Base-by-base conservation (phyloP, 2,797 vertebrate species). In the Astyanax mexicanus region DNA sequence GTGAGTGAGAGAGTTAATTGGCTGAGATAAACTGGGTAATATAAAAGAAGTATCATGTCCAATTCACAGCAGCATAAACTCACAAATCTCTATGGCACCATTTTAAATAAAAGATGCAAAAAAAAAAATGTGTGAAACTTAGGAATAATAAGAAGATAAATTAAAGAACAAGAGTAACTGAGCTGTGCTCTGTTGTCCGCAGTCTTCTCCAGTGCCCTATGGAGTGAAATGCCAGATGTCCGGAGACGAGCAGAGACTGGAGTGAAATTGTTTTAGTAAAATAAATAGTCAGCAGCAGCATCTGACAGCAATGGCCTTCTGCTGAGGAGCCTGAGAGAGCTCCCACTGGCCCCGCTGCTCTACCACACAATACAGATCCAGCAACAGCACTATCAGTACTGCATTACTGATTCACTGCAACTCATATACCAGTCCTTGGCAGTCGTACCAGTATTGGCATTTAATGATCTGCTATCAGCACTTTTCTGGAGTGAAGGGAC, bases 191-290 rank as follows among this genome's bases (percentile, higher is more conserved):
- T 58, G 32, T 32, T 45, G 38, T 57, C 42, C 25, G 37, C 29
- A 42, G 19, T 25, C 72, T 55, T 21, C 9, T 62, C 19, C 19
- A 45, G 1, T 62, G 66, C 17, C 65, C 44, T 40, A 40, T 29
- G 10, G 45, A 40, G 23, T 23, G 52, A 76, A 69, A 69, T 69
- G 57, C 37, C 74, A 76, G 66, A 57, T 51, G 66, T 37, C 74
- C 35, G 40, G 55, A 69, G 66, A 69, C 44, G 6, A 19, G 10
- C 17, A 29, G 15, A 62, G 35, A 23, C 35, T 40, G 45, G 54
- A 61, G 23, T 25, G n/a, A 23, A 75, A 69, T 40, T 61, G 17
- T 60, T 55, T 40, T 35, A 49, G 45, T 55, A 29, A 69, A 61
- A 69, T 61, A 69, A 69, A 62, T 27, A 52, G 40, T 23, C n/a